Conservation (phyloP, 2,113 vertebrate genomes). For the Oreochromis spilurus region DNA sequence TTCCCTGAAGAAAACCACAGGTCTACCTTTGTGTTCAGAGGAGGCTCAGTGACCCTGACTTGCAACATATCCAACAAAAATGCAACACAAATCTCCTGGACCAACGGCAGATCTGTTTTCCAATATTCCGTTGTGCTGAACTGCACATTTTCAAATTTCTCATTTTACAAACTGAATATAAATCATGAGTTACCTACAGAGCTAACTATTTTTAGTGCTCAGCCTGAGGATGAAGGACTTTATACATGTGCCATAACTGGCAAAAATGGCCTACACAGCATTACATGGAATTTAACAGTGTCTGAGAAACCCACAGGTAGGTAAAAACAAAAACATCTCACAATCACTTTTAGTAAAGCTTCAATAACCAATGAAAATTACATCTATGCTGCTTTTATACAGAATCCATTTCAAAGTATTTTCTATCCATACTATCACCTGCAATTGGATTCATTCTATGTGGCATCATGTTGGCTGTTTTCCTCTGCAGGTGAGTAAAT, state of each 20-base stretch:
- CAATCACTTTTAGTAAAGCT: not conserved
- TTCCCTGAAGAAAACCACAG: not conserved
- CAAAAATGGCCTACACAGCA: rapidly evolving
- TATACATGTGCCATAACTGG: not conserved
- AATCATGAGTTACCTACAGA: not conserved
- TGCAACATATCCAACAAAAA: not conserved
- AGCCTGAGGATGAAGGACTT: slow-evolving; percentile 15
- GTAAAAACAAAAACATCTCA: not conserved
- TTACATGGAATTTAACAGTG: slow-evolving; percentile 20
- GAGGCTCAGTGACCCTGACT: not conserved
- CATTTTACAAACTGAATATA: not conserved
- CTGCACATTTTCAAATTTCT: not conserved
- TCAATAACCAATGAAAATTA: not conserved
- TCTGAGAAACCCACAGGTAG: not conserved
- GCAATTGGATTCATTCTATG: not conserved
- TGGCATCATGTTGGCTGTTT: not conserved
- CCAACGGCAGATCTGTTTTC: not conserved
- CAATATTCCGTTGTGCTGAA: rapidly evolving
- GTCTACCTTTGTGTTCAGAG: not conserved
- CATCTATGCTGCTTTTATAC: not conserved
- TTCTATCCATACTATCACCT: not conserved
- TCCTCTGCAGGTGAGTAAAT: slow-evolving; percentile 7
- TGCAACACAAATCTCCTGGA: not conserved
- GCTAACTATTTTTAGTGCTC: not conserved
- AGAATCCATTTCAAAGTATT: not conserved